Percentiles rank a stretch among this genome's conserved stretches.
Evolutionary conservation across 2,888 invertebrate genomes (phyloP).

Genomic region (Chrysolina haemoptera): DNA sequence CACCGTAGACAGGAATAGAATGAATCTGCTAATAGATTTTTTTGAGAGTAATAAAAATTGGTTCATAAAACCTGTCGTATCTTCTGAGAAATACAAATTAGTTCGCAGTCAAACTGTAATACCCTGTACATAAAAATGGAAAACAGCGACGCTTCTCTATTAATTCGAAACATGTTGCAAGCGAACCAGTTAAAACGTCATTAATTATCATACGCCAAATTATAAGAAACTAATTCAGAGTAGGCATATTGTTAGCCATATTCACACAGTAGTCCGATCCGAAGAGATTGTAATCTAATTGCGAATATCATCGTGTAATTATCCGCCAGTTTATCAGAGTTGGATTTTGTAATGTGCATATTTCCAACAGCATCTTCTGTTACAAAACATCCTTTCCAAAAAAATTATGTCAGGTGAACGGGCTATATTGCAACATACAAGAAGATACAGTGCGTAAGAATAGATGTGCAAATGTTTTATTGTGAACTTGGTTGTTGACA

Average conservation of each 20-base stretch:
- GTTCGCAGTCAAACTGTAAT: too few relatives aligned
- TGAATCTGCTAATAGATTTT: too few relatives aligned
- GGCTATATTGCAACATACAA: constrained; percentile 16
- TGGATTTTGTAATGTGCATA: constrained; percentile 28
- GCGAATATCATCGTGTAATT: constrained; percentile 18
- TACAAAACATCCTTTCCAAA: constrained; percentile 34
- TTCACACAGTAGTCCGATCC: constrained; percentile 20
- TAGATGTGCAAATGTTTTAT: constrained; percentile 15
- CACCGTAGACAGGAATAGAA: too few relatives aligned
- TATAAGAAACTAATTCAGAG: constrained; percentile 21
- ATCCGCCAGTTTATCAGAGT: constrained; percentile 27
- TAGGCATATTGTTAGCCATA: constrained; percentile 17
- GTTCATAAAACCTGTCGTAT: too few relatives aligned
- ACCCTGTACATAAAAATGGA: too few relatives aligned
- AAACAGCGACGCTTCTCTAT: not conserved
- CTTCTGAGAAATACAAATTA: too few relatives aligned
- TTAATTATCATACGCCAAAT: constrained; percentile 7
- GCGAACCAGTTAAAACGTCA: not conserved
- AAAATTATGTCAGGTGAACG: constrained; percentile 22
- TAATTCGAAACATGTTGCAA: not conserved
- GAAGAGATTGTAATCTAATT: constrained; percentile 20
- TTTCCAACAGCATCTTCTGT: constrained; percentile 30
- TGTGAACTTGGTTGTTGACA: constrained; percentile 23
- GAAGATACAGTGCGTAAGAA: not conserved
- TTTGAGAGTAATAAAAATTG: too few relatives aligned